Evolutionary conservation across 2,113 vertebrate species (phyloP).

Genomic region (Machaerirhynchus nigripectus): DNA sequence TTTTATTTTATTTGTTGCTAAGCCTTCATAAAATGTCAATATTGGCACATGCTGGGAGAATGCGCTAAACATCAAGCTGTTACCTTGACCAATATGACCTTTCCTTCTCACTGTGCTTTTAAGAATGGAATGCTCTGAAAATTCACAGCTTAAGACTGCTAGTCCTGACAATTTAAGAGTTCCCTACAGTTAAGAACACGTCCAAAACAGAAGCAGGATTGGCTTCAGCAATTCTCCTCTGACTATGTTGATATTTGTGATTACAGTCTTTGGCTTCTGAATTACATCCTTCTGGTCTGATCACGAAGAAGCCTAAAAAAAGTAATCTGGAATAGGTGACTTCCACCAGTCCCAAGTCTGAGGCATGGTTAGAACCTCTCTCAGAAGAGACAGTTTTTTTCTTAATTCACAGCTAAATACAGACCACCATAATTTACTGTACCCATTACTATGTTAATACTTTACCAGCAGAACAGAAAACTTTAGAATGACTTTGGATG

Average conservation of each 20-base stretch:
- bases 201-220: neutral
- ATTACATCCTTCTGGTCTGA: neutral
- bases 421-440: neutral
- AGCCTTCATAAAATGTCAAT: neutral
- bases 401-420: neutral
- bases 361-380: neutral
- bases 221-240: neutral
- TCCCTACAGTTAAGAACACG: neutral
- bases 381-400: neutral
- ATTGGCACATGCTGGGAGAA: neutral
- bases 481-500: neutral
- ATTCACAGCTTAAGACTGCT: neutral
- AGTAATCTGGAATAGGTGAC: neutral
- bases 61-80: neutral
- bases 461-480: neutral
- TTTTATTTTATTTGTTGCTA: neutral
- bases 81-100: neutral
- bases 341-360: neutral
- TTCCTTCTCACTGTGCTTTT: neutral
- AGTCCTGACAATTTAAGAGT: neutral
- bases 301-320: neutral
- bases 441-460: neutral
- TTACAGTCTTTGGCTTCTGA: neutral
- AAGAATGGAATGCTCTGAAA: neutral
- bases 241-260: neutral